A percentile compares a stretch with the other conserved stretches of the same genome.
Conservation (phyloP, 2,113 vertebrate genomes). For the Sciurus niger region DNA sequence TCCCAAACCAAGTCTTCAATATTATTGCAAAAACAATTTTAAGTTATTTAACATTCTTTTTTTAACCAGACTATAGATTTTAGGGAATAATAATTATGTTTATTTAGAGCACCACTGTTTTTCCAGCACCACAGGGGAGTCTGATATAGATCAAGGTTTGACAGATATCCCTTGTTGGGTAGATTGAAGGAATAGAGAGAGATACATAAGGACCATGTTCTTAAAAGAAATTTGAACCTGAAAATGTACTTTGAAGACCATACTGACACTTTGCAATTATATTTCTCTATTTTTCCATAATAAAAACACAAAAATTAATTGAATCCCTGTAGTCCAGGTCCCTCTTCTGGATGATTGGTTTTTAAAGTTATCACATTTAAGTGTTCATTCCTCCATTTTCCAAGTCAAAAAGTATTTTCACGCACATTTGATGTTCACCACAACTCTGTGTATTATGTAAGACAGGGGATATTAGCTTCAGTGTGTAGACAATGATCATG, state of each 20-base stretch:
- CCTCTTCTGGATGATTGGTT: neutral
- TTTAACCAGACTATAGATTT: neutral
- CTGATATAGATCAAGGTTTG: neutral
- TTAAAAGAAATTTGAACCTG: neutral
- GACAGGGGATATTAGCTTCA: neutral
- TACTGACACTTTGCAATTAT: neutral
- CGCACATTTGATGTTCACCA: neutral
- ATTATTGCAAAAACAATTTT: neutral
- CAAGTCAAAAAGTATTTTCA: neutral
- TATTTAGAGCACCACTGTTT: neutral
- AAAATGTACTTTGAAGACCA: neutral
- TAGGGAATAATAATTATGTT: neutral
- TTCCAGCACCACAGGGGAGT: neutral
- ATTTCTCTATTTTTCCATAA: neutral
- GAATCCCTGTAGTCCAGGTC: neutral
- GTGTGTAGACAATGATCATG: neutral
- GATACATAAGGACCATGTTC: neutral
- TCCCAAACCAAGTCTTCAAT: neutral
- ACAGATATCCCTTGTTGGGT: neutral
- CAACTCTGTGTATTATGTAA: neutral
- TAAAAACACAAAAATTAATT: neutral
- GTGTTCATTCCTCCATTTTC: neutral
- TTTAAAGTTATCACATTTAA: neutral
- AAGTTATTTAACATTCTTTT: neutral
- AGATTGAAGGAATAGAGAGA: neutral